These are phyloP conservation scores for Agonum fuliginosum DNA, from an alignment of 2,888 invertebrate genomes.

Conservation along the genomic window DNA sequence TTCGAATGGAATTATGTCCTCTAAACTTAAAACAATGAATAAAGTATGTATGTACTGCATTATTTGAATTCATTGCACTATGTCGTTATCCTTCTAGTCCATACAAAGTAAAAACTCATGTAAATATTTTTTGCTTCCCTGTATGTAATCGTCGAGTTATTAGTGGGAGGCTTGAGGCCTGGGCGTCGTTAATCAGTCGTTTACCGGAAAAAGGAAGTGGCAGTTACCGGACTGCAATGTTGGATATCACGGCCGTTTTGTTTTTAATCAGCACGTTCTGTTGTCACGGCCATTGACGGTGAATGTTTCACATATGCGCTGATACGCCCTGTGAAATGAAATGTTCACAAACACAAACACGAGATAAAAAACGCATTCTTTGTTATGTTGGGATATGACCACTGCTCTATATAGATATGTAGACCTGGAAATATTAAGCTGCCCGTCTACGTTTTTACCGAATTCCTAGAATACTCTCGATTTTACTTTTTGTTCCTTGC, in stretches of 20 bases:
- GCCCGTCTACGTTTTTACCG: no score
- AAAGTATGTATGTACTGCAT: no score
- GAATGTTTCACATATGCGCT: constrained; percentile 19
- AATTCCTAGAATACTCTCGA: no score
- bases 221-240: constrained; percentile 5
- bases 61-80: no score
- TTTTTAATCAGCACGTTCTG: constrained; percentile 24
- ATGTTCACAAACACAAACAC: not conserved
- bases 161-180: not conserved
- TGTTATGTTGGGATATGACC: not conserved
- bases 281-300: constrained; percentile 26
- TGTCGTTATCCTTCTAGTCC: no score
- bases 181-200: constrained; percentile 1
- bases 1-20: no score
- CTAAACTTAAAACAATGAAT: no score
- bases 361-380: constrained; percentile 30
- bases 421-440: no score
- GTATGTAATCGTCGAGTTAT: no score
- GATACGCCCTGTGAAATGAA: constrained; percentile 8
- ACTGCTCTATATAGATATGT: not conserved
- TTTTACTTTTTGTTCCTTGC: no score
- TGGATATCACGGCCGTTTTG: constrained; percentile 30
- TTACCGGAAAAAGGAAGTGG: constrained; percentile 32
- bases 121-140: no score
- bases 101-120: no score